A percentile compares a stretch with the other conserved stretches of the same genome.
phyloP scores from a whole-genome alignment of 92 coral and sea anemone species.

The Pocillopora grandis region DNA sequence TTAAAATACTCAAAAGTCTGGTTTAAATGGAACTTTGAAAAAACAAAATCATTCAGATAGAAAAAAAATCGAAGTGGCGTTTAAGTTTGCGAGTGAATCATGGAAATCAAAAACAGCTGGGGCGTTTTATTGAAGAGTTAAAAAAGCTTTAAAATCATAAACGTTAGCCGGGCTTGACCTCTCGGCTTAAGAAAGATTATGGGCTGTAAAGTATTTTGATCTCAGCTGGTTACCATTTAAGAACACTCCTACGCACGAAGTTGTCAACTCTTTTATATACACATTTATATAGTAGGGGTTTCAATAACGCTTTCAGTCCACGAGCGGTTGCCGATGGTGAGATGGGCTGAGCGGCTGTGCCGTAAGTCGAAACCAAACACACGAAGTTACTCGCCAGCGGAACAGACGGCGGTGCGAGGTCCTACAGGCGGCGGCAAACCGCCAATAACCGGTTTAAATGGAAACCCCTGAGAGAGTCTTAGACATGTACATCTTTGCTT shows the following conservation, averaged over 20 bases:
- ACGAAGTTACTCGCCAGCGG: no score
- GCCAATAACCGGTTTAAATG: no score
- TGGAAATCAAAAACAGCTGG: neutral
- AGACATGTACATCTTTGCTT: neutral
- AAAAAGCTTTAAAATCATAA: conserved; percentile 5
- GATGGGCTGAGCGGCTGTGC: no score
- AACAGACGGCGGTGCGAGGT: no score
- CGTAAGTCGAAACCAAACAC: no score
- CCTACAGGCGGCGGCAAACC: no score
- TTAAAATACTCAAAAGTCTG: no score
- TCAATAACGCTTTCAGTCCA: no score
- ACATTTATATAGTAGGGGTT: neutral
- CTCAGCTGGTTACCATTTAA: neutral
- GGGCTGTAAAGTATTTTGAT: neutral
- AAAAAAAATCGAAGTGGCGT: no score
- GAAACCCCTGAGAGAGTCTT: neutral
- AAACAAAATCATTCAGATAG: no score
- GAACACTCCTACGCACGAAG: neutral
- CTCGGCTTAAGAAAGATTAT: conserved; percentile 4
- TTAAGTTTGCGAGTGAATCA: neutral
- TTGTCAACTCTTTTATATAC: neutral
- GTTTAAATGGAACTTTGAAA: no score
- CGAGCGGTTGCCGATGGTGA: no score
- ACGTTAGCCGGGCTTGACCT: neutral
- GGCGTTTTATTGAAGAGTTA: neutral